A percentile compares a stretch with the other conserved stretches of the same genome.
Evolutionary conservation across 2,797 vertebrate species (phyloP).

Genomic region (Galagoides demidoff): DNA sequence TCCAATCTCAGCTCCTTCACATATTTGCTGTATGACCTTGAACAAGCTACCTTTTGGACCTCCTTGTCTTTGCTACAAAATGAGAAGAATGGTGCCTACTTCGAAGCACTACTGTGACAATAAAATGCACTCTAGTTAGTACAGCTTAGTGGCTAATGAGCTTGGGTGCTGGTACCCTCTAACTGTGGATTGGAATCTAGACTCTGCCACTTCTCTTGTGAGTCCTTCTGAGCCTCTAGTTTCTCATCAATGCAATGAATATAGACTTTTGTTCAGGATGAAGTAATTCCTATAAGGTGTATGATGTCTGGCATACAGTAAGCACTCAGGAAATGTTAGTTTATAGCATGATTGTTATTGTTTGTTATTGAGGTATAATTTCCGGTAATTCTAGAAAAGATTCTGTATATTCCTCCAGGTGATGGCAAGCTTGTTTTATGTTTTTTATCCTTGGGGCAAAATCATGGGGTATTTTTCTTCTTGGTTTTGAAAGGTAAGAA

Average conservation of each 20-base stretch:
- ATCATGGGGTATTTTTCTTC: neutral
- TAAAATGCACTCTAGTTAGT: neutral
- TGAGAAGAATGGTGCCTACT: neutral
- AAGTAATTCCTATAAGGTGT: neutral
- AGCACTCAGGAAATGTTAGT: neutral
- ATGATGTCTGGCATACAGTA: neutral
- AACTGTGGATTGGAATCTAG: neutral
- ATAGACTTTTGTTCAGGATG: neutral
- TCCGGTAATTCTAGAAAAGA: neutral
- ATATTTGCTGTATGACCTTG: constrained; percentile 3
- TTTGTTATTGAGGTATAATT: constrained; percentile 7
- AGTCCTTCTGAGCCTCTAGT: neutral
- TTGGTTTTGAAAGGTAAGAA: constrained; percentile 17
- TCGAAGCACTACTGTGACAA: neutral
- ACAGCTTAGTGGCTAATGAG: neutral
- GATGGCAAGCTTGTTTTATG: neutral
- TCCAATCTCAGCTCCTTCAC: neutral
- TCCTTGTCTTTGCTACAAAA: neutral
- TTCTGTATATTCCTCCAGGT: neutral
- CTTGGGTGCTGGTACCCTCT: neutral
- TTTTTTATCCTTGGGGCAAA: constrained; percentile 1
- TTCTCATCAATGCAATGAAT: neutral
- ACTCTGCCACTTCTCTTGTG: neutral
- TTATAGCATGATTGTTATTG: neutral
- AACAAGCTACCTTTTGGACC: neutral